Percentiles rank a stretch among this genome's conserved stretches.
These are phyloP conservation scores for Osmerus eperlanus DNA, from an alignment of 2,113 vertebrate species.

Conservation along the genomic window DNA sequence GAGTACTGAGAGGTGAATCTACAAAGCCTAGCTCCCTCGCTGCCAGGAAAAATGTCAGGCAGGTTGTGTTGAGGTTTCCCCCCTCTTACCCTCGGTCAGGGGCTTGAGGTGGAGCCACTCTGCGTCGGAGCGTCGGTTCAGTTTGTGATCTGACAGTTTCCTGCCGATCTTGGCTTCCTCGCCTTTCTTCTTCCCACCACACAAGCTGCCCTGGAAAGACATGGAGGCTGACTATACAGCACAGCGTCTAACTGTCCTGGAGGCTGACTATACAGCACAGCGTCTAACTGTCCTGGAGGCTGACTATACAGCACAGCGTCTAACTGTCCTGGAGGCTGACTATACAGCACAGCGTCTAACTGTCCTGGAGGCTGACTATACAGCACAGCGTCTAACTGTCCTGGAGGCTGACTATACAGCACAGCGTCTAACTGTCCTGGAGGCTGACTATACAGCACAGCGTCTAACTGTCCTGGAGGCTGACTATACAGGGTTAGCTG, in stretches of 20 bases:
- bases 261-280: too few relatives aligned
- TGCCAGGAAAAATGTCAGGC: neutral
- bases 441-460: neutral
- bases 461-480: neutral
- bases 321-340: too few relatives aligned
- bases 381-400: too few relatives aligned
- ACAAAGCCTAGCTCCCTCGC: too few relatives aligned
- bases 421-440: neutral
- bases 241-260: neutral
- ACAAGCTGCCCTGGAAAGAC: conserved; percentile 76
- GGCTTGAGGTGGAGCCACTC: conserved; percentile 95
- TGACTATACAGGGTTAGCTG: neutral
- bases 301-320: too few relatives aligned
- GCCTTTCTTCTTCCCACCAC: conserved; percentile 64
- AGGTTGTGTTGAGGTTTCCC: neutral
- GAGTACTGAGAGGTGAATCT: neutral
- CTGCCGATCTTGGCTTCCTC: conserved; percentile 85
- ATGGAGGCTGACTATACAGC: neutral
- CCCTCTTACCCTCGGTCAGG: conserved; percentile 67
- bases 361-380: too few relatives aligned
- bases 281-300: too few relatives aligned
- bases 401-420: too few relatives aligned
- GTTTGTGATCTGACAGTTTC: conserved; percentile 92
- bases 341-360: too few relatives aligned
- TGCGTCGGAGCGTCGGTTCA: conserved; percentile 87